A percentile compares a stretch with the other conserved stretches of the same genome.
These are phyloP conservation scores for Macrotus californicus DNA, from an alignment of 2,113 vertebrate species.

Conservation along the genomic window DNA sequence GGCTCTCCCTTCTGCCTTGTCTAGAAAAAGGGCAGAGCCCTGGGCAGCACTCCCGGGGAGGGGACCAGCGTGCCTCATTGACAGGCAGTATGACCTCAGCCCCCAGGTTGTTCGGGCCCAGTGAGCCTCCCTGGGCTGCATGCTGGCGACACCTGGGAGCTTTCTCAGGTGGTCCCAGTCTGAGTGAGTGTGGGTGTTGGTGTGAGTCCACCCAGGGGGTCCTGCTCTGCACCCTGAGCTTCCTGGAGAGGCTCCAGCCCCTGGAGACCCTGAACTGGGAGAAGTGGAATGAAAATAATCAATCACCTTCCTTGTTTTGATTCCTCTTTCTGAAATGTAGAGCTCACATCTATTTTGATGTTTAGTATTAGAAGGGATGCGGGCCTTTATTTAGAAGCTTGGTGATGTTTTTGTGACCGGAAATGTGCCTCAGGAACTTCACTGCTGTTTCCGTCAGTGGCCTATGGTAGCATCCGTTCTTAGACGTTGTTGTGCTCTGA, in stretches of 20 bases:
- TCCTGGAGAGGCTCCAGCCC: not conserved
- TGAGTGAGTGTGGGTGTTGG: not conserved
- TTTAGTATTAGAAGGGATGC: not conserved
- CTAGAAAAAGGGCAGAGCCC: too few species aligned
- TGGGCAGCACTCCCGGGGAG: not conserved
- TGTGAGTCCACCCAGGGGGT: not conserved
- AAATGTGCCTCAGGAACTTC: not conserved
- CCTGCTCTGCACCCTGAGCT: not conserved
- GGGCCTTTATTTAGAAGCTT: not conserved
- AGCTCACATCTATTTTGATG: too few species aligned
- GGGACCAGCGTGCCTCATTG: accelerated
- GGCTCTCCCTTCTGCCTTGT: too few species aligned
- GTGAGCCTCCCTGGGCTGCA: not conserved
- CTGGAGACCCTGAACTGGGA: not conserved
- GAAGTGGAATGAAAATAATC: not conserved
- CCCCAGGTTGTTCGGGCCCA: accelerated
- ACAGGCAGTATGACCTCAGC: not conserved
- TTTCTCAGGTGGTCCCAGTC: not conserved
- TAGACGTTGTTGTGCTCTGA: not conserved
- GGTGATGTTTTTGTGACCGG: not conserved
- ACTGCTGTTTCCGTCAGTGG: not conserved
- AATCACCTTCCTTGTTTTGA: not conserved
- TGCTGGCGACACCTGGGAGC: too few species aligned
- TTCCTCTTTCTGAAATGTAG: not conserved
- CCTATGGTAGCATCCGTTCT: not conserved